Percentiles rank a stretch among this genome's conserved stretches.
These are phyloP conservation scores for Camponotus vicinus DNA, from an alignment of 1,140 invertebrate species.

Conservation along the genomic window DNA sequence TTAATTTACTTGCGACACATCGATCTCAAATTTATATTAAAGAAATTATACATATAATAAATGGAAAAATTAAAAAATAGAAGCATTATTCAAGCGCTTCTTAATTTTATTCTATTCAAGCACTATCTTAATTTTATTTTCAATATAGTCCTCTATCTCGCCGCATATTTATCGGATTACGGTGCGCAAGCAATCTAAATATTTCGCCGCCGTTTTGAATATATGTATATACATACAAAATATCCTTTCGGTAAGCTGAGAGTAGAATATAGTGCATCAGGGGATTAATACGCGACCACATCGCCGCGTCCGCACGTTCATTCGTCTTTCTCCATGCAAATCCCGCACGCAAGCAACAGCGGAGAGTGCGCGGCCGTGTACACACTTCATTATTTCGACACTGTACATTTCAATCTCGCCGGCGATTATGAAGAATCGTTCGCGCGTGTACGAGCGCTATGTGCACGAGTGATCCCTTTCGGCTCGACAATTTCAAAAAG, in stretches of 20 bases:
- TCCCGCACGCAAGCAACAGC: conserved; percentile 24
- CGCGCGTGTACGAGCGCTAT: background rate
- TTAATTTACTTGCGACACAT: background rate
- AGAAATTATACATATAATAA: too few relatives aligned
- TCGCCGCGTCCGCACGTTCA: conserved; percentile 16
- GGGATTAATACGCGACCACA: conserved; percentile 47
- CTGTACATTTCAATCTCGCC: conserved; percentile 50
- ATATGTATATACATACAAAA: conserved; percentile 15
- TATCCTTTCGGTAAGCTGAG: conserved; percentile 17
- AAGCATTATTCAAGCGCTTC: too few relatives aligned
- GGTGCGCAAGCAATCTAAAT: background rate
- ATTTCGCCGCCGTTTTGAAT: conserved; percentile 29
- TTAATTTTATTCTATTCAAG: too few relatives aligned
- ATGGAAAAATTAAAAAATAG: background rate
- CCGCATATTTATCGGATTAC: background rate
- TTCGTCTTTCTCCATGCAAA: conserved; percentile 55
- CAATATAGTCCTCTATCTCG: background rate
- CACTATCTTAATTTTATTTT: background rate
- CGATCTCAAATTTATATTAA: background rate
- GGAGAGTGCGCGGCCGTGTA: conserved; percentile 50
- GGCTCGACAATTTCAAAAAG: conserved; percentile 25
- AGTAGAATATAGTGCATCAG: background rate
- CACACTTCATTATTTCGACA: conserved; percentile 61
- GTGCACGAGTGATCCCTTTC: background rate
- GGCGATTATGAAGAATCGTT: conserved; percentile 47